Conservation (phyloP, 2,888 invertebrate species). For the Pandemis cinnamomeana region DNA sequence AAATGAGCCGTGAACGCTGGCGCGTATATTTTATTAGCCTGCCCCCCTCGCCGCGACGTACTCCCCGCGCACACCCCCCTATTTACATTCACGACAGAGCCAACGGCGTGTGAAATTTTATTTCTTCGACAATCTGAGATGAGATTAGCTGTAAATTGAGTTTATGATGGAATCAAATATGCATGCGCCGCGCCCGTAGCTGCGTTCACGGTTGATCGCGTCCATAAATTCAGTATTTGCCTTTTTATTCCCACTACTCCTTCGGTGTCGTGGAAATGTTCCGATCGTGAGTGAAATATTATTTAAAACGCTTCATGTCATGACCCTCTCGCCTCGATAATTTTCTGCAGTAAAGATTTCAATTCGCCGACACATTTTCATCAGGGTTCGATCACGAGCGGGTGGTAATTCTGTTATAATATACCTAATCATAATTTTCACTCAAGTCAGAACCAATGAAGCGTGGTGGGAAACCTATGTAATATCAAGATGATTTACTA, state of each 20-base stretch:
- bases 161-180: conserved; percentile 82
- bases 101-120: conserved; percentile 82
- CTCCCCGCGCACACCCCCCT: conserved; percentile 47
- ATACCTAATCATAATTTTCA: not conserved
- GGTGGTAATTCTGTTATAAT: not conserved
- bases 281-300: conserved; percentile 62
- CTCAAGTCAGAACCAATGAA: not conserved
- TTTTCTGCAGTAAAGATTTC: conserved; percentile 29
- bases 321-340: conserved; percentile 43
- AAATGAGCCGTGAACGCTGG: conserved; percentile 73
- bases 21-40: conserved; percentile 70
- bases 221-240: conserved; percentile 68
- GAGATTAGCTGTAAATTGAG: conserved; percentile 83
- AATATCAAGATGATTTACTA: too few species aligned
- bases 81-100: conserved; percentile 75
- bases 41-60: conserved; percentile 41
- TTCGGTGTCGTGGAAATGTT: conserved; percentile 62
- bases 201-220: conserved; percentile 70
- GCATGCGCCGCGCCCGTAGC: conserved; percentile 61
- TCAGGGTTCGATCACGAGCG: not conserved
- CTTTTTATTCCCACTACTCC: conserved; percentile 63
- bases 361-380: conserved; percentile 14
- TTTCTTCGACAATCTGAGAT: conserved; percentile 83
- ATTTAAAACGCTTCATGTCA: conserved; percentile 50
- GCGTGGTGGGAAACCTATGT: not conserved